Percentiles rank a stretch among this genome's conserved stretches.
Conservation (phyloP, 2,113 vertebrate genomes). For the Rana temporaria region DNA sequence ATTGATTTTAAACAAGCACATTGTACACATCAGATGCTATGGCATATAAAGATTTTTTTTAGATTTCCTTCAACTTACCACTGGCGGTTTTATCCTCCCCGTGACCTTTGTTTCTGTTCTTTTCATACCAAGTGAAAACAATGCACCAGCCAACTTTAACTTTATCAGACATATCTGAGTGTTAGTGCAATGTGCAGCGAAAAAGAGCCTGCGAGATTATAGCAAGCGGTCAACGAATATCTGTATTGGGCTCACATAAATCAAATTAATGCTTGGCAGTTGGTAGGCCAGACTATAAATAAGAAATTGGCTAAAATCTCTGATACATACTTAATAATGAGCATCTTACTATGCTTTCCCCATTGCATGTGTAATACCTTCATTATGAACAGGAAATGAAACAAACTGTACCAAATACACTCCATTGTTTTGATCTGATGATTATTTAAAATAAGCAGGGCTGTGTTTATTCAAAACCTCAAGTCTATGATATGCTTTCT, state of each 20-base stretch:
- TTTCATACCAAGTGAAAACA: slow-evolving; percentile 68
- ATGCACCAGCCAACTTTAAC: slow-evolving; percentile 66
- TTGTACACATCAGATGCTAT: slow-evolving; percentile 15
- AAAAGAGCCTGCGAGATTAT: slow-evolving; percentile 71
- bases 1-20: slow-evolving; percentile 26
- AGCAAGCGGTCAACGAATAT: slow-evolving; percentile 67
- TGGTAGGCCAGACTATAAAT: slow-evolving; percentile 73
- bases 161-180: slow-evolving; percentile 72
- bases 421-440: slow-evolving; percentile 74
- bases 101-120: slow-evolving; percentile 52
- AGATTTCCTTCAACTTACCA: slow-evolving; percentile 42
- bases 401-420: slow-evolving; percentile 69
- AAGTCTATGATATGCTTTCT: slow-evolving; percentile 66
- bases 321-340: slow-evolving; percentile 71
- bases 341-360: slow-evolving; percentile 67
- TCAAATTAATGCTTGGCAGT: slow-evolving; percentile 69
- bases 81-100: slow-evolving; percentile 44
- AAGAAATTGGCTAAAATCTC: slow-evolving; percentile 63
- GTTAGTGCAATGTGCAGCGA: slow-evolving; percentile 67
- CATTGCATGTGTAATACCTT: slow-evolving; percentile 66
- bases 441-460: slow-evolving; percentile 64
- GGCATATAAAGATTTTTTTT: slow-evolving; percentile 26
- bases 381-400: slow-evolving; percentile 77
- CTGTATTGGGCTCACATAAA: slow-evolving; percentile 73
- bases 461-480: slow-evolving; percentile 66